phyloP scores from a whole-genome alignment of 1,140 invertebrate species.

The Druon quercuslanigerum region DNA sequence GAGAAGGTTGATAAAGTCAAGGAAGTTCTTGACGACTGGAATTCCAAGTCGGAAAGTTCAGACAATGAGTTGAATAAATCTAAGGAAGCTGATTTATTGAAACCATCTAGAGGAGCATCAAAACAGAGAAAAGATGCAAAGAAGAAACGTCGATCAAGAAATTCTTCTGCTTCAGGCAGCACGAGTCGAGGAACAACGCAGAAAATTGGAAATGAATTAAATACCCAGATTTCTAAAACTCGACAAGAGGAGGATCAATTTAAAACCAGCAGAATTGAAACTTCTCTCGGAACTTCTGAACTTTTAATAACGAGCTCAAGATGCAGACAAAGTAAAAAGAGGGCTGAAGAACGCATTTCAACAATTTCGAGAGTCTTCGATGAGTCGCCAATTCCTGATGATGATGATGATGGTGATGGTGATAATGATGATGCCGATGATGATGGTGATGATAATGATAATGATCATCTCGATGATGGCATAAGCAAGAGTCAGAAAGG shows the following conservation, averaged over 20 bases:
- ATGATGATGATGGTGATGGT: background rate
- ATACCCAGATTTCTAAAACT: background rate
- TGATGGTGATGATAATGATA: too few species aligned
- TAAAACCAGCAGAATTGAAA: constrained; percentile 2
- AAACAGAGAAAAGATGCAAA: constrained; percentile 33
- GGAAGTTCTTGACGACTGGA: constrained; percentile 72
- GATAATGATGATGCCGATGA: background rate
- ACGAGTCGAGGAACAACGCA: constrained; percentile 6
- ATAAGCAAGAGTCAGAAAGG: constrained; percentile 27
- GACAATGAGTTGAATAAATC: constrained; percentile 36
- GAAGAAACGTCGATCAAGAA: constrained; percentile 26
- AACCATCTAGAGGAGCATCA: constrained; percentile 29
- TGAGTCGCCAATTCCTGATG: constrained; percentile 41
- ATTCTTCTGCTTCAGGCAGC: background rate
- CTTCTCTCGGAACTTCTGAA: constrained; percentile 29
- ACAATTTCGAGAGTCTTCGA: constrained; percentile 58
- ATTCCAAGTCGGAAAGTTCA: constrained; percentile 65
- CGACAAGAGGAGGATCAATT: background rate
- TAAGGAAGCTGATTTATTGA: background rate
- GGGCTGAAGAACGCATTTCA: constrained; percentile 65
- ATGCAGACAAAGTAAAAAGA: constrained; percentile 68
- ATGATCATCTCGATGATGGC: background rate
- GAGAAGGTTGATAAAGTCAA: constrained; percentile 69
- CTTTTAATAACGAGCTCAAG: constrained; percentile 45
- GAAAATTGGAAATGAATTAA: constrained; percentile 26